These are phyloP conservation scores for Tapera naevia DNA, from an alignment of 2,797 vertebrate genomes.

Conservation along the genomic window DNA sequence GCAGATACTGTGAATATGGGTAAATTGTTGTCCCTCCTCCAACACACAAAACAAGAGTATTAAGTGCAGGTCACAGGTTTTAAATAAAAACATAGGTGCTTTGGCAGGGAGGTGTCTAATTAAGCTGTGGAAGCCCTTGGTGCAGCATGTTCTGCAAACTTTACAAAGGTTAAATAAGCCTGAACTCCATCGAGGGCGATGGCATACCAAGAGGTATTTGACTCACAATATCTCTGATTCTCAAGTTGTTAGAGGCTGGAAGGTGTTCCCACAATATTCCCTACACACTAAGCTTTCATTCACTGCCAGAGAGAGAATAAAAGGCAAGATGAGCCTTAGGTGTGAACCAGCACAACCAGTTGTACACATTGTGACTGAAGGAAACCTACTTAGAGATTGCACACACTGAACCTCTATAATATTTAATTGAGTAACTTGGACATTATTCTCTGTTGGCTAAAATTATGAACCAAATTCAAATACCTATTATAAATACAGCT, in stretches of 20 bases:
- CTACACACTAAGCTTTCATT: neutral
- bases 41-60: neutral
- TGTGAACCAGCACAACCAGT: neutral
- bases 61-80: neutral
- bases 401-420: fast-evolving
- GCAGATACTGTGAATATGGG: neutral
- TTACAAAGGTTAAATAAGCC: neutral
- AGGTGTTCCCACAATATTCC: neutral
- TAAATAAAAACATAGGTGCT: neutral
- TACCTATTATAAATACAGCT: neutral
- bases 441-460: neutral
- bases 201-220: neutral
- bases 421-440: neutral
- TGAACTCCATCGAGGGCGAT: neutral
- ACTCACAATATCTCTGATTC: neutral
- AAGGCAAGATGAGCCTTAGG: neutral
- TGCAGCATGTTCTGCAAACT: neutral
- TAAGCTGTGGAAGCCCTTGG: neutral
- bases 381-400: neutral
- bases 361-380: neutral
- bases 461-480: neutral
- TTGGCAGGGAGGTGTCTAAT: neutral
- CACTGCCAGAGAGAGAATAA: neutral
- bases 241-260: neutral
- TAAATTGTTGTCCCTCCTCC: neutral